Conservation (phyloP, 2,797 vertebrate genomes). For the Botia kubotai region DNA sequence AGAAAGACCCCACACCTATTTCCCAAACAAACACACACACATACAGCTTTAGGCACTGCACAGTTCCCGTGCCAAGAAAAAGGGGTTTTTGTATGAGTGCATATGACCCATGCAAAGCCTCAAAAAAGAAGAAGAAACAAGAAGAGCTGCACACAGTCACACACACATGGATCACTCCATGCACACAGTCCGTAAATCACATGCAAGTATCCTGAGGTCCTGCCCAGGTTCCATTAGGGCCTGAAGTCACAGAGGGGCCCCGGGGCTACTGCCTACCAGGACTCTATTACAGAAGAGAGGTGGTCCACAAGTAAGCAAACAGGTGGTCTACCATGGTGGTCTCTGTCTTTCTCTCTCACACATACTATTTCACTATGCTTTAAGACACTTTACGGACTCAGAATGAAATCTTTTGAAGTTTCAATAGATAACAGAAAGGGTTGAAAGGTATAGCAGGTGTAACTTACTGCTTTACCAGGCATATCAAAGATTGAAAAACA, state of each 20-base stretch:
- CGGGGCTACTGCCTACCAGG: constrained; percentile 52
- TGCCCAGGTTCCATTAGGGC: constrained; percentile 24
- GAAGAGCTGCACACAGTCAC: constrained; percentile 37
- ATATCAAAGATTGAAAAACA: background rate
- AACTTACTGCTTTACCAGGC: too few species aligned
- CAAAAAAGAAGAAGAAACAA: constrained; percentile 7
- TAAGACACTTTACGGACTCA: constrained; percentile 37
- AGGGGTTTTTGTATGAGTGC: constrained; percentile 23
- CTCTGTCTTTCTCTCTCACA: constrained; percentile 43
- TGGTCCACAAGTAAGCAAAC: constrained; percentile 59
- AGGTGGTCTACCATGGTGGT: constrained; percentile 83
- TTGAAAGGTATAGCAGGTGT: too few species aligned
- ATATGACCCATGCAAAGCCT: constrained; percentile 41
- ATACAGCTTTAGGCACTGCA: constrained; percentile 71
- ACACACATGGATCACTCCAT: background rate
- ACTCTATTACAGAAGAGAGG: constrained; percentile 46
- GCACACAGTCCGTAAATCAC: constrained; percentile 81
- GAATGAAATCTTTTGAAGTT: background rate
- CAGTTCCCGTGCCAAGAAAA: constrained; percentile 53
- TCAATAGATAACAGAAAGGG: background rate
- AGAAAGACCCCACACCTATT: constrained; percentile 70
- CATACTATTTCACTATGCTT: too few species aligned
- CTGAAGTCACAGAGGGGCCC: constrained; percentile 44
- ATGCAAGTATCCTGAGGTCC: constrained; percentile 57
- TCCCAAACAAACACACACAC: constrained; percentile 58